Evolutionary conservation across 2,888 invertebrate genomes (phyloP), one percentile per base, ranked within the genome.

Genomic region (Campopleginae sp.): DNA sequence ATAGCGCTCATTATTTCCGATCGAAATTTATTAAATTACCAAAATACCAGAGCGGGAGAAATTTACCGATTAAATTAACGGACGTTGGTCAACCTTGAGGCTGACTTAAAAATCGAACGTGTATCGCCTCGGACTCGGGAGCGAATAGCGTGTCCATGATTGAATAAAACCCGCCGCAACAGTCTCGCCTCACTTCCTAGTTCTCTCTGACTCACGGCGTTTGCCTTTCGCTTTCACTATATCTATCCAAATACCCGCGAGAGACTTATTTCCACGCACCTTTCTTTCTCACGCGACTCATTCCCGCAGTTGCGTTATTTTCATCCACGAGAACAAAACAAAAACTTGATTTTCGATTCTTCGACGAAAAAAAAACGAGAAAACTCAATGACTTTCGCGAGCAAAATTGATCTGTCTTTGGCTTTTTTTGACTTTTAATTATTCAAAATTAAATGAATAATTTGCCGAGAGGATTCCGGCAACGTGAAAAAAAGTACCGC

Each of bases 161-260:
- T 82, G 54, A 80, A 82, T 85, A 85, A 82, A 86, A 58, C 14
- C 58, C 14, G 10, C 48, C 61, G 58, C 71, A 58, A 68, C 68
- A 27, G 77, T 61, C 72, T 68, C 68, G 80, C 65, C 58, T 81
- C 58, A 86, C 87, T 87, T 87, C 87, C 87, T 87, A 86, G 87
- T 87, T 58, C 75, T 87, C 74, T 86, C 86, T 84, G 80, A 89
- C 89, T 91, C 91, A 91, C 91, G n/a, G n/a, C n/a, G 91, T 91
- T 51, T 46, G 90, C 92, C 93, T 93, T 93, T 93, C 92, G 92
- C 93, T 93, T 92, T 93, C 92, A 91, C 93, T 89, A 88, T n/a
- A 54, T 79, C 48, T 48, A 79, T 61, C 78, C 33, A 61, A 70
- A 78, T 58, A 58, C 58, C 54, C 58, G 61, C 58, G 61, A 54